Conservation (phyloP, 35 echinoderm and acorn worm species). For the Heliocidaris erythrogramma region DNA sequence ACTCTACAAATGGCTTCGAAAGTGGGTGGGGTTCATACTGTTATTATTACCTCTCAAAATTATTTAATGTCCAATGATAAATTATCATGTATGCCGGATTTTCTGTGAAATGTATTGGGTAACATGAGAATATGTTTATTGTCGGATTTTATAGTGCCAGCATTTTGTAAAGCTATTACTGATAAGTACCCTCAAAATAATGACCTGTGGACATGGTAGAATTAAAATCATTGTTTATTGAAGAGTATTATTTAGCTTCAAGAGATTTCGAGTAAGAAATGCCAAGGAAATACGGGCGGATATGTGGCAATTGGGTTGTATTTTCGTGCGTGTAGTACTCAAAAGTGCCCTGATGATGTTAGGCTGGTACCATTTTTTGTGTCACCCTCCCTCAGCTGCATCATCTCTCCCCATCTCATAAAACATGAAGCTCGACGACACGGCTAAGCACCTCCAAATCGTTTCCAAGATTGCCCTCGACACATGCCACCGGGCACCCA, state of each 20-base stretch:
- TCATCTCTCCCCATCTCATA: slow-evolving; percentile 6
- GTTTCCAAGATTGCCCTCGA: slow-evolving; percentile 31
- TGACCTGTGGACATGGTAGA: neutral
- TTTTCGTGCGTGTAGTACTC: neutral
- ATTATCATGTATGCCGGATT: too few species aligned
- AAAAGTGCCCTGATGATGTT: neutral
- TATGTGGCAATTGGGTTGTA: neutral
- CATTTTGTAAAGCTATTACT: neutral
- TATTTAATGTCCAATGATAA: neutral
- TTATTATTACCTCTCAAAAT: neutral
- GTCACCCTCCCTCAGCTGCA: slow-evolving; percentile 10
- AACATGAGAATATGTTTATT: neutral
- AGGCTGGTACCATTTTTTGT: neutral
- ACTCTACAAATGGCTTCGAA: neutral
- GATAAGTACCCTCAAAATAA: neutral
- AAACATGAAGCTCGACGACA: neutral
- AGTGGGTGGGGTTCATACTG: neutral
- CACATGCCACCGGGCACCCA: neutral
- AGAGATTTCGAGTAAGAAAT: neutral
- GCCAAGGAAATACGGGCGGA: neutral
- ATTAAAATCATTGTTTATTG: neutral
- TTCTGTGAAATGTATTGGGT: neutral
- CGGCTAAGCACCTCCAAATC: slow-evolving; percentile 35
- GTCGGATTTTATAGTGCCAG: neutral
- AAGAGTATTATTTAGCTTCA: neutral